Percentiles rank a stretch among this genome's conserved stretches.
These are phyloP conservation scores for Spodoptera exigua DNA, from an alignment of 2,888 invertebrate species.

Conservation along the genomic window DNA sequence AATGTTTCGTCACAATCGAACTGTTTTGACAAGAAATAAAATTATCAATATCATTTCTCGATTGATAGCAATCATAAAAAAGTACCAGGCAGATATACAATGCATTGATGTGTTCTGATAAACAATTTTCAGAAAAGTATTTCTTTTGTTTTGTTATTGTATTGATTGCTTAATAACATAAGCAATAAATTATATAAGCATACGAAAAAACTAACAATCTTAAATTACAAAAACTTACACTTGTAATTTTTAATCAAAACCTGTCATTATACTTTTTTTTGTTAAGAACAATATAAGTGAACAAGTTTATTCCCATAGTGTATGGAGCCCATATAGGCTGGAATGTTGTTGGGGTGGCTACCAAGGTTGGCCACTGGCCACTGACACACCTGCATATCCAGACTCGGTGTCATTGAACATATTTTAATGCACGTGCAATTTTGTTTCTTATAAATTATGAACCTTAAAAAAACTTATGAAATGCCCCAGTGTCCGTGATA, in stretches of 20 bases:
- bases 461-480: constrained; percentile 33
- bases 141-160: too few species aligned
- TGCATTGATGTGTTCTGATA: too few species aligned
- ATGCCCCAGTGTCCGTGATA: background rate
- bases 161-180: too few species aligned
- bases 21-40: background rate
- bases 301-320: constrained; percentile 40
- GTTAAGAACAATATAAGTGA: constrained; percentile 6
- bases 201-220: too few species aligned
- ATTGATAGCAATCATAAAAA: constrained; percentile 21
- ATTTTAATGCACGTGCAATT: constrained; percentile 47
- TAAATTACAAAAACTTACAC: too few species aligned
- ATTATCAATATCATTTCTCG: constrained; percentile 35
- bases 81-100: too few species aligned
- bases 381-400: constrained; percentile 47
- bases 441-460: constrained; percentile 33
- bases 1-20: too few species aligned
- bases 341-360: constrained; percentile 65
- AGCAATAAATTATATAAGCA: too few species aligned
- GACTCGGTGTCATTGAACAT: constrained; percentile 46
- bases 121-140: too few species aligned
- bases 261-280: constrained; percentile 20
- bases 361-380: constrained; percentile 58
- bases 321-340: constrained; percentile 41
- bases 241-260: background rate